A percentile compares a stretch with the other conserved stretches of the same genome.
Conservation (phyloP, 1,140 invertebrate genomes). For the Wiebesia pumilae region DNA sequence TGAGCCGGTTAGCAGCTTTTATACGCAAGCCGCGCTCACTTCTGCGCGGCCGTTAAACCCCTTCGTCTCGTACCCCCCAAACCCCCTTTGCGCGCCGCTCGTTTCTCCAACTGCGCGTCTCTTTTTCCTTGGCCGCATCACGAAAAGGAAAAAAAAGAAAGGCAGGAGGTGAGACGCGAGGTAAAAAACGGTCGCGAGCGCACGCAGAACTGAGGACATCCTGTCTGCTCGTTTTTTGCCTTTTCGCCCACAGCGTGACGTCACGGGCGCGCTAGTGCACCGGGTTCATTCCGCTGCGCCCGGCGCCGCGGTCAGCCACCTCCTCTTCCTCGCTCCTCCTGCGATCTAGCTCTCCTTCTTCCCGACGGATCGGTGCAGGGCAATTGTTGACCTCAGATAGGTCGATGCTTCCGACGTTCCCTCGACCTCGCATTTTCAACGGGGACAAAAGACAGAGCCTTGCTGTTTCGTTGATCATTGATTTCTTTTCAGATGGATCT, state of each 20-base stretch:
- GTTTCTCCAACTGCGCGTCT: background rate
- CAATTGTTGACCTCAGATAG: conserved; percentile 3
- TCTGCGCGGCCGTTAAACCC: conserved; percentile 22
- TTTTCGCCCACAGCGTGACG: conserved; percentile 39
- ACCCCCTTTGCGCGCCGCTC: background rate
- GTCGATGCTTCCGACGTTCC: background rate
- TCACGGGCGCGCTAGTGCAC: conserved; percentile 14
- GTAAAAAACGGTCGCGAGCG: background rate
- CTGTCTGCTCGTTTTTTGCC: conserved; percentile 24
- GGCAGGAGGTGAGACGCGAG: background rate
- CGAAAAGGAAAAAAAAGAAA: background rate
- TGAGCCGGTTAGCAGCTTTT: conserved; percentile 7
- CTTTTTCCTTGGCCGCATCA: background rate
- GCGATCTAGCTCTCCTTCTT: background rate
- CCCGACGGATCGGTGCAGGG: background rate
- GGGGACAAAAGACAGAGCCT: background rate
- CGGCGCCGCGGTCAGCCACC: conserved; percentile 37
- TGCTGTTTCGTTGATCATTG: too few species aligned
- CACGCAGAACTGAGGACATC: conserved; percentile 20
- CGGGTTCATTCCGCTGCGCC: background rate
- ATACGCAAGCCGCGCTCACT: background rate
- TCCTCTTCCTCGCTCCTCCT: conserved; percentile 5
- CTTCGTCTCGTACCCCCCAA: background rate
- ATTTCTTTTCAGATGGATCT: too few species aligned
- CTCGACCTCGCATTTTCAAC: background rate